A percentile compares a stretch with the other conserved stretches of the same genome.
phyloP scores from a whole-genome alignment of 1,140 invertebrate species.

The Drosophila pseudoananassae region DNA sequence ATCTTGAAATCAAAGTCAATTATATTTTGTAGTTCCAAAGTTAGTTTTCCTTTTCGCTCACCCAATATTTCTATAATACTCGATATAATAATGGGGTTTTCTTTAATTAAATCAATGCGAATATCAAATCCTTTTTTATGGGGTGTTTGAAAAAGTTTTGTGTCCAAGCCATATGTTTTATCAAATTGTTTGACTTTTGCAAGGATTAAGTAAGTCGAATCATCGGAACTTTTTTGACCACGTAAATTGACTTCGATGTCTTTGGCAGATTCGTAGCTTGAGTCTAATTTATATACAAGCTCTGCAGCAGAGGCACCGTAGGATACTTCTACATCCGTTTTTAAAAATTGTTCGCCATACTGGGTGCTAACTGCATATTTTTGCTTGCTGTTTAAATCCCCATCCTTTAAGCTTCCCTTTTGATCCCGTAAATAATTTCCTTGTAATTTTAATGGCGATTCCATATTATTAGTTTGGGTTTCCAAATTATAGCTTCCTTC shows the following conservation, averaged over 20 bases:
- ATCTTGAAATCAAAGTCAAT: slow-evolving; percentile 85
- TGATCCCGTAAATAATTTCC: slow-evolving; percentile 57
- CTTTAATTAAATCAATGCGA: slow-evolving; percentile 18
- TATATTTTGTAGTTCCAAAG: slow-evolving; percentile 85
- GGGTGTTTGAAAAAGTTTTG: slow-evolving; percentile 24
- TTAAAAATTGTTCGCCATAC: slow-evolving; percentile 61
- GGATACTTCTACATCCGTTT: slow-evolving; percentile 35
- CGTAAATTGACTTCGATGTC: slow-evolving; percentile 85
- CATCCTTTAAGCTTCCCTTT: slow-evolving; percentile 24
- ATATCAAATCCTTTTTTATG: slow-evolving; percentile 72
- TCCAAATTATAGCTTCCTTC: slow-evolving; percentile 62
- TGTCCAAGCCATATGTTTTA: slow-evolving; percentile 49
- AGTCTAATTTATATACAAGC: slow-evolving; percentile 67
- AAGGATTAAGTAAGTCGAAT: slow-evolving; percentile 71
- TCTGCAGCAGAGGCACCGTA: slow-evolving; percentile 23
- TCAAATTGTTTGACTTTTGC: slow-evolving; percentile 35
- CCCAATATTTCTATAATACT: slow-evolving; percentile 85
- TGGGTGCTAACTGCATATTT: slow-evolving; percentile 51
- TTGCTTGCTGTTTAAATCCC: slow-evolving; percentile 32
- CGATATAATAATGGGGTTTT: slow-evolving; percentile 85
- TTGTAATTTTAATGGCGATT: slow-evolving; percentile 51
- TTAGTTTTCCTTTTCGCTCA: slow-evolving; percentile 86
- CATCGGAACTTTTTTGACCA: slow-evolving; percentile 85
- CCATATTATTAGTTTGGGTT: slow-evolving; percentile 46
- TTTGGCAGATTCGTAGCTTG: slow-evolving; percentile 86